Conservation (phyloP, 2,113 vertebrate species). For the Rallus limicola region DNA sequence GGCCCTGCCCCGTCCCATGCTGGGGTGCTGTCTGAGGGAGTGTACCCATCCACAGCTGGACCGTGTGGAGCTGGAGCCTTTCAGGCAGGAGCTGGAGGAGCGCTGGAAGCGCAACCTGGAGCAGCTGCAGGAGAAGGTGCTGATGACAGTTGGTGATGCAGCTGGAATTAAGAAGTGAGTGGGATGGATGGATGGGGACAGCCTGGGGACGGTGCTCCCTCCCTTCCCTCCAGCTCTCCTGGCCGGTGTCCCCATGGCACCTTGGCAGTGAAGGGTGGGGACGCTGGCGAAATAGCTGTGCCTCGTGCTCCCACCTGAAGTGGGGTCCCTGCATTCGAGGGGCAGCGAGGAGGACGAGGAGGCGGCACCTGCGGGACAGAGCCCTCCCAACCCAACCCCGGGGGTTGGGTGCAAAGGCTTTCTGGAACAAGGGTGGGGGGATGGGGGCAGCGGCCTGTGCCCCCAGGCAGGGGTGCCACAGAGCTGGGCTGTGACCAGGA, state of each 20-base stretch:
- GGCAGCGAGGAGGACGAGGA: accelerated
- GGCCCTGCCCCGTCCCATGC: not conserved
- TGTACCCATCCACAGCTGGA: conserved; percentile 72
- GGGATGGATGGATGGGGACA: not conserved
- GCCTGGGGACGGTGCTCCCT: not conserved
- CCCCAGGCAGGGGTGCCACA: not conserved
- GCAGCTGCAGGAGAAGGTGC: conserved; percentile 71
- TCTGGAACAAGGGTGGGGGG: not conserved
- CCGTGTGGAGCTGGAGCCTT: conserved; percentile 80
- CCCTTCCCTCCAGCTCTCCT: accelerated
- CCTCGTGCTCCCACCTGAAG: no score
- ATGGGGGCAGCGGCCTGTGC: accelerated
- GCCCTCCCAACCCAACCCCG: not conserved
- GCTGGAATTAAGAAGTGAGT: conserved; percentile 81
- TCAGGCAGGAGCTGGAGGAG: conserved; percentile 83
- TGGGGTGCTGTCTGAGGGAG: not conserved
- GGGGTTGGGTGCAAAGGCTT: not conserved
- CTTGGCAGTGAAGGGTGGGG: accelerated
- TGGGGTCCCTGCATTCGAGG: no score
- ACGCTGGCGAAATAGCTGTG: not conserved
- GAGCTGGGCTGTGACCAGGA: not conserved
- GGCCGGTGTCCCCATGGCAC: accelerated
- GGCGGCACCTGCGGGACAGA: not conserved
- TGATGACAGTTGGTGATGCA: conserved; percentile 29
- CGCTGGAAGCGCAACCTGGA: conserved; percentile 73